A percentile compares a stretch with the other conserved stretches of the same genome.
Evolutionary conservation across 2,797 vertebrate genomes (phyloP).

Genomic region (Phoeniculus purpureus): DNA sequence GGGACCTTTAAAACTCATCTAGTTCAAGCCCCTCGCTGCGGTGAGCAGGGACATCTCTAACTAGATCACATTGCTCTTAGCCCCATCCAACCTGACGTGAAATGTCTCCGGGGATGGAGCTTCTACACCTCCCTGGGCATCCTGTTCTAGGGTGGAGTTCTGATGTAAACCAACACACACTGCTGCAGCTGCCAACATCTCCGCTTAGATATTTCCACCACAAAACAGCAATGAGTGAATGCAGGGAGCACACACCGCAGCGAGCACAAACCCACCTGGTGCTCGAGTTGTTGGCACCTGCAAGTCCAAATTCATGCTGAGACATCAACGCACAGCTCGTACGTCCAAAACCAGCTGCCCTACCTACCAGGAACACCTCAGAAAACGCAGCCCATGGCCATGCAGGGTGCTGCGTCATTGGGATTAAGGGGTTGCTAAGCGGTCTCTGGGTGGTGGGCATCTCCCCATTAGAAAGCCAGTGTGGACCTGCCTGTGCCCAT

Average conservation of each 20-base stretch:
- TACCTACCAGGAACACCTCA: neutral
- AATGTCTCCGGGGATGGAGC: too few species aligned
- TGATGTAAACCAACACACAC: too few species aligned
- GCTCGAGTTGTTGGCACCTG: neutral
- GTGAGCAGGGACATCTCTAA: too few species aligned
- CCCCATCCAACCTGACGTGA: too few species aligned
- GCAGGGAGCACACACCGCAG: rapidly evolving
- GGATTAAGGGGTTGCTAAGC: neutral
- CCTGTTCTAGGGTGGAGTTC: too few species aligned
- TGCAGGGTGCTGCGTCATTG: neutral
- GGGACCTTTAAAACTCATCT: too few species aligned
- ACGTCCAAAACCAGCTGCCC: neutral
- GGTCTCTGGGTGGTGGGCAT: neutral
- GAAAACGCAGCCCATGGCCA: neutral
- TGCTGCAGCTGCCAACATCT: neutral
- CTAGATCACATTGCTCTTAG: too few species aligned
- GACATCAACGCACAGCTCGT: neutral
- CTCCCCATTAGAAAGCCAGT: rapidly evolving
- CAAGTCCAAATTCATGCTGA: neutral
- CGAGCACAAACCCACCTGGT: rapidly evolving
- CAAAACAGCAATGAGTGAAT: neutral
- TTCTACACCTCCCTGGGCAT: too few species aligned
- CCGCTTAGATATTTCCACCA: neutral
- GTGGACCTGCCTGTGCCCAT: neutral
- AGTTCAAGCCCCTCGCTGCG: too few species aligned